Percentiles rank a stretch among this genome's conserved stretches.
phyloP scores from a whole-genome alignment of 2,797 vertebrate species.

The Poecilia velifera region DNA sequence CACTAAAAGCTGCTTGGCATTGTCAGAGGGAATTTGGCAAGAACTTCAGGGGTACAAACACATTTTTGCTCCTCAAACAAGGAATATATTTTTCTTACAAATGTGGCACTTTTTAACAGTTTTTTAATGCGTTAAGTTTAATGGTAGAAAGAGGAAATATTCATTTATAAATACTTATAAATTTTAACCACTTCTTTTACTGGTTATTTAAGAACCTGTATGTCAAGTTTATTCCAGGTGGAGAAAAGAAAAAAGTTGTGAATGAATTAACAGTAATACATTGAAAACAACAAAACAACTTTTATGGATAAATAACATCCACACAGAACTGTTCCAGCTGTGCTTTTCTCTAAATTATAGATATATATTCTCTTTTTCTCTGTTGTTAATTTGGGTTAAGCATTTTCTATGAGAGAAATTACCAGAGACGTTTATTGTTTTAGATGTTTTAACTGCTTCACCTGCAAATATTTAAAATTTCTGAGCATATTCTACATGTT shows the following conservation, averaged over 20 bases:
- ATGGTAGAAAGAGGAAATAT: neutral
- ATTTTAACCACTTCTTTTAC: neutral
- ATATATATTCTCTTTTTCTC: neutral
- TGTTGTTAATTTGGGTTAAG: neutral
- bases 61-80: neutral
- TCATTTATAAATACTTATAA: no score
- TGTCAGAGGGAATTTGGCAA: neutral
- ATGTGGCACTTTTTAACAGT: neutral
- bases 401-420: neutral
- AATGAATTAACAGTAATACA: neutral
- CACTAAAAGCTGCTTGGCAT: neutral
- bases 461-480: conserved; percentile 17
- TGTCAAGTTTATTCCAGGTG: neutral
- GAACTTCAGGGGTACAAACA: neutral
- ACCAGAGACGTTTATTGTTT: conserved; percentile 1
- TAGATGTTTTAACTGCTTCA: conserved; percentile 16
- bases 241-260: neutral
- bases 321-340: neutral
- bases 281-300: neutral
- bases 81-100: neutral
- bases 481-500: conserved; percentile 3
- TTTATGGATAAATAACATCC: neutral
- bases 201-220: neutral
- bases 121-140: neutral
- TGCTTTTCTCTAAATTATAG: neutral